Base-by-base conservation (phyloP, 2,888 invertebrate species). In the Taphrorychus bicolor region DNA sequence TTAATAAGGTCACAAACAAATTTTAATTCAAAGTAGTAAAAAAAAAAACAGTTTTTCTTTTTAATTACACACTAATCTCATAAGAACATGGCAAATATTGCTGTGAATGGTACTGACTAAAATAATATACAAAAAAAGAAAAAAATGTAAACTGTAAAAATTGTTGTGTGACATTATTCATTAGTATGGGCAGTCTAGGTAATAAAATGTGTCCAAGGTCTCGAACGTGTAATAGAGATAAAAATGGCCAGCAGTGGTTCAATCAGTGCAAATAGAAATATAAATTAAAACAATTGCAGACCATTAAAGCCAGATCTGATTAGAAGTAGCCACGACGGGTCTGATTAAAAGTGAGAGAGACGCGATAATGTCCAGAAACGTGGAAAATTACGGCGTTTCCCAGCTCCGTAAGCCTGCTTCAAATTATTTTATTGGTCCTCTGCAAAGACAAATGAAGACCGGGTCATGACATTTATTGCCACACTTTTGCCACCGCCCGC, bases 391-490 rank as follows among this genome's bases (percentile, higher is more conserved):
- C 77, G 75, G 73, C 57, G 18, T 23, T 49, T 56, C 75, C 76
- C 74, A 76, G 77, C 77, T 76, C 77, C 77, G 77, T 78, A 77
- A 78, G 59, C 62, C 56, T 61, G 42, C 79, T 81, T 75, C 75
- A 79, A 78, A 81, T 82, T 80, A 82, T 82, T 83, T 82, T 82
- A 82, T 83, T 81, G 81, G 16, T 77, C 77, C 82, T 82, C 77
- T 68, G 72, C 75, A 52, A 80, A 82, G 82, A 83, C 81, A 82
- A 82, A 83, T 82, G 82, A 79, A 81, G 79, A 79, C 76, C 80
- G 79, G 82, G 82, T 83, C 82, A 77, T 81, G 83, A 82, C 83
- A 81, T 81, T 82, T 82, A 82, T 80, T 79, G 78, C 77, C 71
- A 62, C 59, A 70, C 71, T 66, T 9, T 51, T 3, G 21, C 32